A percentile compares a stretch with the other conserved stretches of the same genome.
These are phyloP conservation scores for Masnerella sp. DNA, from an alignment of 2,888 invertebrate genomes.

Conservation along the genomic window DNA sequence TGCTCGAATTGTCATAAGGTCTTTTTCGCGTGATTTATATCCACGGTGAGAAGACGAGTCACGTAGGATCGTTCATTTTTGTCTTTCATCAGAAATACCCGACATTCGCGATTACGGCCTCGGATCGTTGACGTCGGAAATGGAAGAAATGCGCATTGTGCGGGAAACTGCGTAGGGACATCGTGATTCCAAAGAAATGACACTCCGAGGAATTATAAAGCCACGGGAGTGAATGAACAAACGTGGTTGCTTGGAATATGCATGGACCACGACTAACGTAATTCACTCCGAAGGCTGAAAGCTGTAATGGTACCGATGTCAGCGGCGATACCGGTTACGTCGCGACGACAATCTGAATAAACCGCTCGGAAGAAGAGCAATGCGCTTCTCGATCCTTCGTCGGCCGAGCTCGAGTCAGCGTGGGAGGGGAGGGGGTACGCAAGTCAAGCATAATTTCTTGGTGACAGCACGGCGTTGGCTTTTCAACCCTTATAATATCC, in stretches of 20 bases:
- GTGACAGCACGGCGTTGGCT: slow-evolving; percentile 74
- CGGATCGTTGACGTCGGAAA: slow-evolving; percentile 53
- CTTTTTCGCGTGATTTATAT: slow-evolving; percentile 34
- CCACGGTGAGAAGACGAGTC: slow-evolving; percentile 39
- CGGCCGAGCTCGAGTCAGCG: neutral
- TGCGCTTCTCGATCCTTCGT: slow-evolving; percentile 42
- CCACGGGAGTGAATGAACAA: slow-evolving; percentile 49
- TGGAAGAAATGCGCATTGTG: slow-evolving; percentile 54
- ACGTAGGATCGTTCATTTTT: slow-evolving; percentile 49
- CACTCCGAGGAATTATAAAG: slow-evolving; percentile 64
- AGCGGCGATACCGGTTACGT: slow-evolving; percentile 55
- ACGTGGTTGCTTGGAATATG: slow-evolving; percentile 63
- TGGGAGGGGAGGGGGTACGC: slow-evolving; percentile 21
- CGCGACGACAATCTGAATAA: slow-evolving; percentile 68
- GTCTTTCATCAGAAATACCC: slow-evolving; percentile 34
- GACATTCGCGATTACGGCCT: slow-evolving; percentile 42
- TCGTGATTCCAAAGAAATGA: slow-evolving; percentile 60
- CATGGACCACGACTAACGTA: slow-evolving; percentile 64
- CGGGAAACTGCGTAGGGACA: slow-evolving; percentile 42
- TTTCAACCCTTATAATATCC: slow-evolving; percentile 77
- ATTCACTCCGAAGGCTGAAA: slow-evolving; percentile 61
- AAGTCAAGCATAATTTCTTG: slow-evolving; percentile 74
- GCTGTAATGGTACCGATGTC: slow-evolving; percentile 55
- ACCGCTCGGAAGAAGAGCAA: slow-evolving; percentile 63
- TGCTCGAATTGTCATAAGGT: slow-evolving; percentile 33